These are phyloP conservation scores for Nephrocerus scutellatus DNA, from an alignment of 2,888 invertebrate genomes.

Conservation along the genomic window DNA sequence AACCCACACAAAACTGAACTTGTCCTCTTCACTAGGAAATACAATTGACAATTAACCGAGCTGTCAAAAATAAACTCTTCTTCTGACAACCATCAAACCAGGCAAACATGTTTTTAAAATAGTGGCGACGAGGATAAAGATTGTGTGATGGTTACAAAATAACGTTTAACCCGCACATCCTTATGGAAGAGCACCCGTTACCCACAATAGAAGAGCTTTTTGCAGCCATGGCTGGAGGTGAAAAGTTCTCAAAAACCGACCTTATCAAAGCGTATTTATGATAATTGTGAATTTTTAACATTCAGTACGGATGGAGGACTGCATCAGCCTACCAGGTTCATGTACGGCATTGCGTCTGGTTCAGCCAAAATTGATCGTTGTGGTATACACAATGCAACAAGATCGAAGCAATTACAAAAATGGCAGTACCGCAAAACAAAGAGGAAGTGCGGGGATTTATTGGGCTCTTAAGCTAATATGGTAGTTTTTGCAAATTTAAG, in stretches of 20 bases:
- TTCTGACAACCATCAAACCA: no score
- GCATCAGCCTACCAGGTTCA: slow-evolving; percentile 27
- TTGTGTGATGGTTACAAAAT: slow-evolving; percentile 20
- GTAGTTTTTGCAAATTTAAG: slow-evolving; percentile 28
- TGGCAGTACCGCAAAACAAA: slow-evolving; percentile 21
- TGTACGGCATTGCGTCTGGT: slow-evolving; percentile 31
- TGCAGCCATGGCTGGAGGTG: slow-evolving; percentile 19
- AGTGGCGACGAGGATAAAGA: no score
- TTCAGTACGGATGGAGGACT: slow-evolving; percentile 35
- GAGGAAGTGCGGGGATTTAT: slow-evolving; percentile 27
- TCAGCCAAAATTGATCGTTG: slow-evolving; percentile 27
- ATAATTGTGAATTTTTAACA: slow-evolving; percentile 27
- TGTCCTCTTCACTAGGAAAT: no score
- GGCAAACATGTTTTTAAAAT: no score
- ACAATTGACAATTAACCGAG: no score
- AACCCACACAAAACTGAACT: no score
- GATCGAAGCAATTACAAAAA: slow-evolving; percentile 28
- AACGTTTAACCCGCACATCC: slow-evolving; percentile 22
- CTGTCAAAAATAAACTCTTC: no score
- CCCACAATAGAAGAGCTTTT: slow-evolving; percentile 24
- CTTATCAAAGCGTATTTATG: slow-evolving; percentile 31
- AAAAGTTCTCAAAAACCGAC: slow-evolving; percentile 25
- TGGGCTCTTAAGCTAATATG: slow-evolving; percentile 32
- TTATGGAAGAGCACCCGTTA: slow-evolving; percentile 24
- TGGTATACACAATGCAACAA: slow-evolving; percentile 31